A percentile compares a stretch with the other conserved stretches of the same genome.
Evolutionary conservation across 2,888 invertebrate species (phyloP).

Genomic region (Microchrysa polita): DNA sequence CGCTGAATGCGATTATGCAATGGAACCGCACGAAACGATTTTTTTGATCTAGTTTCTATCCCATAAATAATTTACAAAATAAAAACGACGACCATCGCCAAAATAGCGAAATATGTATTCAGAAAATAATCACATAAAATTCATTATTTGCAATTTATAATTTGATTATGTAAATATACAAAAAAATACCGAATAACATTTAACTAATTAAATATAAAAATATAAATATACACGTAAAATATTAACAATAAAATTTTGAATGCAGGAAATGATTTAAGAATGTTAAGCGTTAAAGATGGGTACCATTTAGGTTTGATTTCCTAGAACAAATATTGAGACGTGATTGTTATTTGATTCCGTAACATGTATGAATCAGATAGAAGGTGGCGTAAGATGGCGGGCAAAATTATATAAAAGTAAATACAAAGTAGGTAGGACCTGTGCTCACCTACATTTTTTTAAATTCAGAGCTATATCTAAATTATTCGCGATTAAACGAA

Average conservation of each 20-base stretch:
- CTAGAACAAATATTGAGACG: neutral
- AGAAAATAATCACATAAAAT: neutral
- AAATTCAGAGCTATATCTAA: no score
- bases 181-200: neutral
- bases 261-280: conserved; percentile 2
- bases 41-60: neutral
- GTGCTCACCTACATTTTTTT: no score
- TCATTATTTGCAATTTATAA: conserved; percentile 10
- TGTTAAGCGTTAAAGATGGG: conserved; percentile 21
- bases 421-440: no score
- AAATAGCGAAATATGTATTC: neutral
- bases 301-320: conserved; percentile 7
- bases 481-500: no score
- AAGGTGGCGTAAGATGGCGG: neutral
- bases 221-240: conserved; percentile 4
- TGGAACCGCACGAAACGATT: neutral
- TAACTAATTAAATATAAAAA: conserved; percentile 20
- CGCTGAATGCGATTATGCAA: neutral
- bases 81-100: neutral
- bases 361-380: neutral
- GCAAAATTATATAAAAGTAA: no score
- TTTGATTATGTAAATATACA: conserved; percentile 26
- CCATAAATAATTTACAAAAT: neutral
- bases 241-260: conserved; percentile 6
- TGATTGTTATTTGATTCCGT: neutral